A percentile compares a stretch with the other conserved stretches of the same genome.
Evolutionary conservation across 2,113 vertebrate species (phyloP).

Genomic region (Antidorcas marsupialis): DNA sequence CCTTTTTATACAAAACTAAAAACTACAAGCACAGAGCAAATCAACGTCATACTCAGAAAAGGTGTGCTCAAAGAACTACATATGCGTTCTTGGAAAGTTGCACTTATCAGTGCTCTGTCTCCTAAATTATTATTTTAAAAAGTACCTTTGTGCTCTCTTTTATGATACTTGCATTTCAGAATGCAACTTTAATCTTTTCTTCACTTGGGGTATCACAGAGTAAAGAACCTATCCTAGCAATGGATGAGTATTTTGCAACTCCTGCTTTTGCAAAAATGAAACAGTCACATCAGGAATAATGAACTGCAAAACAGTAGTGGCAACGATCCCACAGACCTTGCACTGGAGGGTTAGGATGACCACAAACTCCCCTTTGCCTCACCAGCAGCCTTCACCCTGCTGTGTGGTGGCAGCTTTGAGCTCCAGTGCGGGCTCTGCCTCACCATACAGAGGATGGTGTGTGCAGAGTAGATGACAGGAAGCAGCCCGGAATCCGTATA

Average conservation of each 20-base stretch:
- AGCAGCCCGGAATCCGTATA: conserved; percentile 7
- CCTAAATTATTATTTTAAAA: conserved; percentile 6
- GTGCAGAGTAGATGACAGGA: background rate
- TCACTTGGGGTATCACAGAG: background rate
- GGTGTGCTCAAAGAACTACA: background rate
- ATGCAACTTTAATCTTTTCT: background rate
- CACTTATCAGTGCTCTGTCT: background rate
- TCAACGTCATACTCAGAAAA: background rate
- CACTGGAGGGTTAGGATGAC: background rate
- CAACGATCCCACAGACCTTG: background rate
- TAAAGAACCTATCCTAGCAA: background rate
- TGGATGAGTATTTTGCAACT: background rate
- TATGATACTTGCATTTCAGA: background rate
- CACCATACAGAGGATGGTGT: background rate
- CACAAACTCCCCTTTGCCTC: background rate
- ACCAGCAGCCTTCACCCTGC: background rate
- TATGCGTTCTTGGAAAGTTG: background rate
- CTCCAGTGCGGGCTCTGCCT: background rate
- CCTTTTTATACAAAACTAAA: conserved; percentile 8
- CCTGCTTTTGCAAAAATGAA: conserved; percentile 25
- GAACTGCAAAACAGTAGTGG: background rate
- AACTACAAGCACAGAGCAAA: background rate
- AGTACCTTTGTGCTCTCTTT: background rate
- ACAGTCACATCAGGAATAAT: background rate
- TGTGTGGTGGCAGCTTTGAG: background rate